Conservation (phyloP, 2,113 vertebrate species). For the Cavia aperea region DNA sequence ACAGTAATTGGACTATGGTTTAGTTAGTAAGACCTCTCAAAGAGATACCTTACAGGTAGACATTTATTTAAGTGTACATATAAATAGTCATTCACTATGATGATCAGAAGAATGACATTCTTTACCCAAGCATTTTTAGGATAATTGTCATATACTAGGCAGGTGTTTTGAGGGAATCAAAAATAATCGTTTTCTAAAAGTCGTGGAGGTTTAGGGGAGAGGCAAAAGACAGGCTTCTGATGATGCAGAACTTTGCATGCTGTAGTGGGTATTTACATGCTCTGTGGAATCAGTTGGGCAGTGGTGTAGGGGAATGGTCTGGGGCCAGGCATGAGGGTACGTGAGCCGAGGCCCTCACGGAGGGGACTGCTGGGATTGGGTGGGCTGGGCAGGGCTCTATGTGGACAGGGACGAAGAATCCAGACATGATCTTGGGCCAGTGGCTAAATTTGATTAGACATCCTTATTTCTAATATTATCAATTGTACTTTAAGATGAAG, state of each 20-base stretch:
- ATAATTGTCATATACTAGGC: neutral
- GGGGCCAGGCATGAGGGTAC: neutral
- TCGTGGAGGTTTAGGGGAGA: neutral
- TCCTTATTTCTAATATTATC: constrained; percentile 38
- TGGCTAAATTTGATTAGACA: constrained; percentile 43
- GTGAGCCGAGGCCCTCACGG: neutral
- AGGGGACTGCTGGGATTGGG: neutral
- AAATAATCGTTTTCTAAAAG: neutral
- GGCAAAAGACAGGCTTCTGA: neutral
- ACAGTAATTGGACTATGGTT: neutral
- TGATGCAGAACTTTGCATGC: neutral
- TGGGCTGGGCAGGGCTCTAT: neutral
- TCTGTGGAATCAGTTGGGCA: neutral
- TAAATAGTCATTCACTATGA: neutral
- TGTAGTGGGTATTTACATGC: neutral
- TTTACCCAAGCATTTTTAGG: neutral
- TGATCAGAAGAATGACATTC: neutral
- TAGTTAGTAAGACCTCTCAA: neutral
- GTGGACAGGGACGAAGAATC: neutral
- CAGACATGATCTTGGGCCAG: neutral
- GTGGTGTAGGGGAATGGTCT: neutral
- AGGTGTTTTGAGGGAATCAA: neutral
- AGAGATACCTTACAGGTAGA: neutral
- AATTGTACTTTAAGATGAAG: constrained; percentile 86
- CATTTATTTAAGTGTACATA: neutral